Evolutionary conservation across 2,113 vertebrate genomes (phyloP), one percentile per base, ranked within the genome.

Genomic region (Coryphaenoides rupestris): DNA sequence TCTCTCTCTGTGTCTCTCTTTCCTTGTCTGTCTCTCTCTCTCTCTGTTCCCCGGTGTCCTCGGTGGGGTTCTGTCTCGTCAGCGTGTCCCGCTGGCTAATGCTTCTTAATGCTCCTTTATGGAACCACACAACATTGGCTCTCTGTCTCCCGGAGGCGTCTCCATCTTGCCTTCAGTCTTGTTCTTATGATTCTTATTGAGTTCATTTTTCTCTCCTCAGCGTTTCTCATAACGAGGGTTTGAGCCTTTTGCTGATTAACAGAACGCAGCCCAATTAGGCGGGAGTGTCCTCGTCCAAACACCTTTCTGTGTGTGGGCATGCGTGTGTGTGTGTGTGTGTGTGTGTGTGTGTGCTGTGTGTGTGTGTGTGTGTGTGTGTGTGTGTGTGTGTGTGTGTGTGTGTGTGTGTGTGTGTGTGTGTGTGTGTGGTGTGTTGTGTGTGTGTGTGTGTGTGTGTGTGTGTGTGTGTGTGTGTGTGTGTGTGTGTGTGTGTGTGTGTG

Each of bases 141-240:
- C 49, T 86, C 82, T 26, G 81, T 77, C 73, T 82, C 84, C 83
- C 78, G 73, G 73, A 81, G 85, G 82, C 80, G 79, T 80, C 79
- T 83, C 82, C 75, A 70, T 85, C 82, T 78, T 77, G 69, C 75
- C 74, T 86, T 82, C n/a, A 81, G 9, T 40, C 7, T 40, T 40
- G 13, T 40, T 12, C 9, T 40, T 40, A 40, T 40, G 9, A 40
- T 40, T 40, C 33, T 40, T 40, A 40, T 40, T 40, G 9, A 5
- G 33, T 40, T 40, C 13, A 6, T 9, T 86, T 84, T 86, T 85
- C 81, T 81, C 49, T 85, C 76, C 81, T 82, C 82, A 82, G 81
- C 77, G 33, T 81, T 86, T 88, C 81, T 68, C 33, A 9, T 90
- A 92, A 92, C 89, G 89, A n/a, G 88, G 85, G 86, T 91, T 89